Base-by-base conservation (phyloP, 2,888 invertebrate genomes). In the Pardosa pseudoannulata region DNA sequence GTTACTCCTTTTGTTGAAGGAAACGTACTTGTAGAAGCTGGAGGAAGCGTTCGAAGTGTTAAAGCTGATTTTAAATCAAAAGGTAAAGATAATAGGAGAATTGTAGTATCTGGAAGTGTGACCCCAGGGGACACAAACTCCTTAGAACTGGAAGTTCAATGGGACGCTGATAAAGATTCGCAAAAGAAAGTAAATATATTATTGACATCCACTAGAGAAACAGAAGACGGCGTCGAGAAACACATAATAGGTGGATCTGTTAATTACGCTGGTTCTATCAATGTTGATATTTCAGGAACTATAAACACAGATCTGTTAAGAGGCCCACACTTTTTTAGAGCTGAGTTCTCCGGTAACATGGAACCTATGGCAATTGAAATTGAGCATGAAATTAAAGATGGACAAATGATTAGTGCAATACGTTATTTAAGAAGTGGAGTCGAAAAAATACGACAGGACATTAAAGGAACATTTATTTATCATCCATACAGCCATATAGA, bases 291-390 rank as follows among this genome's bases (percentile, higher is more conserved):
- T 0, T 79, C 56, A 5, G 88, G 88, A 0, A 79, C 70, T 79
- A 13, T 79, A 0, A 79, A 73, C 32, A 76, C 73, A 0, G 36
- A 74, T 67, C 28, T 79, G 11, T 16, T 79, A 3, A 56, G 74
- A 67, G 88, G 88, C 5, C 88, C 88, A 9, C 88, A 88, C 32
- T 72, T 67, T 67, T 72, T 88, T 46, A 65, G 46, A 65, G 75
- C 81, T 32, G 88, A 79, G 11, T 79, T 83, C n/a, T 36, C 76
- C 23, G 71, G 65, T 13, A 75, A 75, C 32, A 73, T 65, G 71
- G 72, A 79, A 39, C 71, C 75, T 0, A 79, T 76, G 67, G 56
- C 82, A 2, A 62, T 88, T 16, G 76, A 78, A 23, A 65, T 71
- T 27, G 56, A 50, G 9, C 83, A 88, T 39, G 76, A 83, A 72